Base-by-base conservation (phyloP, 2,113 vertebrate species). In the Acrocephalus kingi region DNA sequence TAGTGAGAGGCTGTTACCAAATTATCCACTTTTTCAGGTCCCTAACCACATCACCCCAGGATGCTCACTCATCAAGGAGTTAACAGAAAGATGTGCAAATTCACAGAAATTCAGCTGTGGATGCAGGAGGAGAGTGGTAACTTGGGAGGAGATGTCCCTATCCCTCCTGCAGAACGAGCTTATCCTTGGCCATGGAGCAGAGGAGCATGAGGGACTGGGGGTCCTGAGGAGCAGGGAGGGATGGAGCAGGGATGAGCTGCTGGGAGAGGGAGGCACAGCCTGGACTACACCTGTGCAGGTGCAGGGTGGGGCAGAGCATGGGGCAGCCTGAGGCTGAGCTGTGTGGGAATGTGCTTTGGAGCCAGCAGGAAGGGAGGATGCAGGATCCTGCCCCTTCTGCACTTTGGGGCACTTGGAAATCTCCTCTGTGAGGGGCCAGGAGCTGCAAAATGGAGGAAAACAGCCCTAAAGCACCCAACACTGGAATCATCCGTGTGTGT, bases 31-130 rank as follows among this genome's bases (percentile, higher is more conserved):
- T 63, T 49, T 35, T 21, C 84, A 72, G 61, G 24, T 45, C 22
- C 63, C 43, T 67, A 89, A 0, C 13, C 15, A 39, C 0, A 0
- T 41, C 43, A 72, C 28, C 62, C 25, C 10, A 9, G 31, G 28
- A 19, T 49, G 48, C 13, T 83, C 20, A 10, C 16, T 79, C 18
- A 15, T 23, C 41, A 19, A 63, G 33, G 45, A 30, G 33, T n/a
- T 41, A 54, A 28, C 28, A 75, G 33, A 15, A 6, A 15, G 48
- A 46, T 17, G 58, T 49, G 41, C 27, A 28, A 20, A 54, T 71
- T 31, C n/a, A 41, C 43, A 31, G 28, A 15, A 58, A 10, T 8
- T 43, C 66, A 71, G 41, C 46, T 61, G 66, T 62, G 66, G 9
- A 48, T 77, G 27, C 56, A 67, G 71, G 56, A 75, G n/a, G 37